Evolutionary conservation across 2,888 invertebrate species (phyloP), one percentile per base, ranked within the genome.

Genomic region (Archips crataeganus): DNA sequence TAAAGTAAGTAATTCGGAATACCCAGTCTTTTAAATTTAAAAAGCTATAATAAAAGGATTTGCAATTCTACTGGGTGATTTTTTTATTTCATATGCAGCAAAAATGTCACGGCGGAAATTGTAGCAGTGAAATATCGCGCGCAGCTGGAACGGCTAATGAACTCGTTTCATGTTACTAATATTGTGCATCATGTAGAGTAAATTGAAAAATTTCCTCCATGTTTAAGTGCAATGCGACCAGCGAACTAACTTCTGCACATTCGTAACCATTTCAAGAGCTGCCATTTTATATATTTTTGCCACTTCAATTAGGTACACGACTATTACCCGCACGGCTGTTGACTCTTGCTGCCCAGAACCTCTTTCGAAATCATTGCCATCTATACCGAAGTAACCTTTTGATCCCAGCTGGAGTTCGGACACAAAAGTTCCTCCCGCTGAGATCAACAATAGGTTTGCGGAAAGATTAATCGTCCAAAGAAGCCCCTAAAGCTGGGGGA

Each of bases 381-480:
- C 81, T 81, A 80, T 83, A 85, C 84, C 75, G 85, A 82, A 84
- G 80, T 86, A 88, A 89, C 89, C 91, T 92, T 91, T 92, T 92
- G 90, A 92, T 90, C 89, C 87, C 86, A 80, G 84, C 83, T 81
- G 82, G 88, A 89, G 87, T 85, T 86, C 85, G 87, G 86, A 85
- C 87, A 92, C 91, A 93, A 93, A 93, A 92, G 90, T 92, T 88
- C 82, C 84, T 84, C 84, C 87, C 84, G 84, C 79, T 77, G 89
- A 84, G 89, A 87, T 87, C 86, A 89, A 94, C 94, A 94, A 94
- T 93, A 87, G 91, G 88, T 89, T 85, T 84, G 85, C 85, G 85
- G 86, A 86, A 92, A 93, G 94, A 94, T 94, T 94, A 94, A 94
- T 94, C 91, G 92, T 89, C 86, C 81, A 85, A 87, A 90, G 90